Base-by-base conservation (phyloP, 2,888 invertebrate species). In the Pyrocoelia pectoralis region DNA sequence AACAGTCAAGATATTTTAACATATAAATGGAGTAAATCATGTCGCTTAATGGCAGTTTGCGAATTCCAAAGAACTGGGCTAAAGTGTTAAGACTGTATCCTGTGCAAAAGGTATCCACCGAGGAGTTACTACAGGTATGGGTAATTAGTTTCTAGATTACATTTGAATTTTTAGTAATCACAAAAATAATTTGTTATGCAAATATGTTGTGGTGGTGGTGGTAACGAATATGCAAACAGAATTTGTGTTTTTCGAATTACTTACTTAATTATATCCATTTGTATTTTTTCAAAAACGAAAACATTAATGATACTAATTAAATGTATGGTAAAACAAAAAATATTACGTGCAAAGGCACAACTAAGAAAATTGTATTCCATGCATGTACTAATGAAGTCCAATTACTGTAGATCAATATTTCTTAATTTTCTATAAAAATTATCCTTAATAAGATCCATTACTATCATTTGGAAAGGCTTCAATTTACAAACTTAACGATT, bases 1-100 rank as follows among this genome's bases (percentile, higher is more conserved):
- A 41, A 15, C 14, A 6, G 24, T 24, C 24, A 24, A 24, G 9
- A 41, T 6, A 24, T 5, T 24, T 24, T 3, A 6, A 5, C 24
- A 24, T n/a, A 56, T 24, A 49, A 24, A 55, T 63, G 63, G 70
- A 68, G 40, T 70, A 70, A 60, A 72, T 72, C 58, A 74, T 78
- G 72, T 72, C 77, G 43, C 62, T 79, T 29, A 73, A 76, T 70
- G 78, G 78, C 57, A 79, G 80, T n/a, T 61, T 80, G 14, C 75
- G 74, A 60, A 76, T 79, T 66, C 79, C 80, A 50, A 80, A 81
- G 61, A 81, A 82, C 66, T 84, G 83, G 84, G 80, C 79, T 50
- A 83, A 81, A 68, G 79, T 83, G 54, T 76, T 81, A 43, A 76
- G 81, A 14, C 73, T 82, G 18, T 80, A 81, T 68, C 69, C 70